phyloP scores from a whole-genome alignment of 2,797 vertebrate genomes.

The Halcyon smyrnensis region DNA sequence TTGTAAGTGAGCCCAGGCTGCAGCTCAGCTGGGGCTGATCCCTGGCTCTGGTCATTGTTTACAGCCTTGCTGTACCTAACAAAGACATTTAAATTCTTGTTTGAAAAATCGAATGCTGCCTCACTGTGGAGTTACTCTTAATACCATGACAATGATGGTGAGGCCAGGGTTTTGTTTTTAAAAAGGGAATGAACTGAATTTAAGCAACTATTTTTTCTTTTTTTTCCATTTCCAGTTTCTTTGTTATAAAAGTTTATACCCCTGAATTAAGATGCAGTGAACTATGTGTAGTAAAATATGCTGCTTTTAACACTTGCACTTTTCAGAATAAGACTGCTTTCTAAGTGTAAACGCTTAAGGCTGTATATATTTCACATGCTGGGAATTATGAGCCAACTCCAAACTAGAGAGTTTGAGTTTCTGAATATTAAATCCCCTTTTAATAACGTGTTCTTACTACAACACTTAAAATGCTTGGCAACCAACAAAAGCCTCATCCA shows the following conservation, averaged over 20 bases:
- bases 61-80: background rate
- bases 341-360: background rate
- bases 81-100: background rate
- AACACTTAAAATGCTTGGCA: constrained; percentile 72
- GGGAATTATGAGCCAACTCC: constrained; percentile 18
- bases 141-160: background rate
- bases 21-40: background rate
- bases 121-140: background rate
- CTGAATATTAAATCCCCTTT: constrained; percentile 71
- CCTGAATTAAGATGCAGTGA: background rate
- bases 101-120: background rate
- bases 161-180: background rate
- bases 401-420: constrained; percentile 2
- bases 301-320: background rate
- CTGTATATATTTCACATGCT: background rate
- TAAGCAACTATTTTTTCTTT: background rate
- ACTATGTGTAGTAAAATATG: background rate
- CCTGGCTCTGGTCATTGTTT: background rate
- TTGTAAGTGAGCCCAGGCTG: background rate
- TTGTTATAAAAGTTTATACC: background rate
- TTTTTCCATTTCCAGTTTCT: background rate
- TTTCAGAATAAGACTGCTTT: constrained; percentile 14
- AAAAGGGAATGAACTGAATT: background rate
- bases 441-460: constrained; percentile 71
- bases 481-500: constrained; percentile 61